Evolutionary conservation across 2,888 invertebrate genomes (phyloP), one percentile per base, ranked within the genome.

Genomic region (Tetanocera ferruginea): DNA sequence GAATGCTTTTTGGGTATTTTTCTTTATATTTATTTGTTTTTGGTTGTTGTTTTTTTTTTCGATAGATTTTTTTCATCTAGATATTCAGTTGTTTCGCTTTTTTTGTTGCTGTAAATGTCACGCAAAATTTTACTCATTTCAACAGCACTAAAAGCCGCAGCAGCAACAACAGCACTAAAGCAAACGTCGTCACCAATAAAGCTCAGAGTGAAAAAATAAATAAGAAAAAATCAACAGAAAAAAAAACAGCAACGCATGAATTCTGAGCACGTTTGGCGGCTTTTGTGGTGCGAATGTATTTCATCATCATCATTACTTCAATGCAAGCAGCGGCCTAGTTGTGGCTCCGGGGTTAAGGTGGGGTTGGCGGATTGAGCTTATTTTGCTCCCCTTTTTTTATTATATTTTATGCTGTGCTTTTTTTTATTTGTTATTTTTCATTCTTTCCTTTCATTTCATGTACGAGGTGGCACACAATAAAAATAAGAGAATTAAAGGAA

Each of bases 291-390:
- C 52, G 71, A 71, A 71, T 71, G 70, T 70, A 70, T 70, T 49
- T 70, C 67, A 67, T 67, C 67, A 67, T 43, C 67, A 67, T 67
- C 37, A 67, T 66, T 66, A 55, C 55, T 25, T 67, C 34, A n/a
- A 34, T 23, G 67, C 60, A 28, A 28, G 28, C 55, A 17, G 11
- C 60, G 25, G 25, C 28, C 28, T 28, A 60, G 25, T 28, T 28
- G 17, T 9, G 5, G 60, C 60, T 11, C 8, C 23, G 23, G 3
- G 28, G 3, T 2, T 8, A 28, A 14, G 28, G 11, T 28, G 28
- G n/a, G 23, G 11, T 1, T 37, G 43, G 43, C 14, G 43, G 2
- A 2, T 43, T 3, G 60, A 17, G 6, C 5, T 28, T 28, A 23
- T 60, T n/a, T 60, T 60, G 25, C 60, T 60, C 11, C 28, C 60